Evolutionary conservation across 2,888 invertebrate species (phyloP), one percentile per base, ranked within the genome.

Genomic region (Tetropium fuscum): DNA sequence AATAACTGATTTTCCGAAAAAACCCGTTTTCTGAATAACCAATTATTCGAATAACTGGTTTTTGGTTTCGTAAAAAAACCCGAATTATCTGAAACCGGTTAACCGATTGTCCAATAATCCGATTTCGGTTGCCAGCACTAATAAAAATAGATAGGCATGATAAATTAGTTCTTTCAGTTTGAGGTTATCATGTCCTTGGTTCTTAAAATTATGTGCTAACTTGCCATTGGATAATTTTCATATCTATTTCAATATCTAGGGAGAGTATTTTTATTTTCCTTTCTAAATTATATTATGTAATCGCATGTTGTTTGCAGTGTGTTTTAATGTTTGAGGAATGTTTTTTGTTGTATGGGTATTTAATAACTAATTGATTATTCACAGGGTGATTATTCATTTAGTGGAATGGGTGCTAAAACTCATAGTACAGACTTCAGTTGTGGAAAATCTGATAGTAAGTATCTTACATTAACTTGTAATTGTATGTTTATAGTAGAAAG

Each of bases 401-500:
- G 93, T 85, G 94, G 93, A 70, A 88, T 95, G 86, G 95, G 94
- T 69, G 93, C 94, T 86, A 95, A 95, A 87, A 95, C 95, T 71
- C 95, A 95, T 85, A 95, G 95, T 87, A 95, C 95, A 70, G 95
- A 96, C 84, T 93, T 95, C 87, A 95, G 95, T 84, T 94, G 94
- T 85, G 95, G 94, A 84, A 95, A 95, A 86, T 96, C 95, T 70
- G 95, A 96, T 84, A 93, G 94, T 94, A 85, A 93, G 93, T 91
- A 83, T 73, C 38, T 30, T 20, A 20, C 20, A 18, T 36, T 51
- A 25, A 43, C 48, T 40, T 11, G n/a, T 41, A 49, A 38, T 47
- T 27, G 18, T 43, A 22, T n/a, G 19, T 51, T 49, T 51, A 5
- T 27, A 25, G 34, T 48, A 20, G 34, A 10, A 6, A 34, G 25